Percentiles rank a stretch among this genome's conserved stretches.
phyloP scores from a whole-genome alignment of 1,140 invertebrate species.

The Metopolophium dirhodum region DNA sequence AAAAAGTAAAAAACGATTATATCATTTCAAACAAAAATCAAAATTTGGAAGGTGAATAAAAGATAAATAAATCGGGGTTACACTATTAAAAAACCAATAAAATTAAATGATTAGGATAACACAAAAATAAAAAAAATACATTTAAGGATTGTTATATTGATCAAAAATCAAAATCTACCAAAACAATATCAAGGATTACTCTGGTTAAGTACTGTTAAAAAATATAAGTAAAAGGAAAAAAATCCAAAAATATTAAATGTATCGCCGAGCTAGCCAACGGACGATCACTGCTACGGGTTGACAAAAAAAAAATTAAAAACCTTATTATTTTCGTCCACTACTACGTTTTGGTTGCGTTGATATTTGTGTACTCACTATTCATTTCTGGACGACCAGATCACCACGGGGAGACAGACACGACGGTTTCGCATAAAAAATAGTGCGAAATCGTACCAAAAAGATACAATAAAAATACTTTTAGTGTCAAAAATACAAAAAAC shows the following conservation, averaged over 20 bases:
- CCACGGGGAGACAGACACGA: slow-evolving; percentile 52
- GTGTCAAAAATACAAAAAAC: slow-evolving; percentile 57
- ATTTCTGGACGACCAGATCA: slow-evolving; percentile 56
- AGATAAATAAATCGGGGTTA: slow-evolving; percentile 31
- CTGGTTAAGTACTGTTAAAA: slow-evolving; percentile 43
- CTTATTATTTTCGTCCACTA: slow-evolving; percentile 51
- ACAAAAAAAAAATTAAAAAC: slow-evolving; percentile 41
- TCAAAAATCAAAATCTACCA: slow-evolving; percentile 60
- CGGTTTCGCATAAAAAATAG: slow-evolving; percentile 54
- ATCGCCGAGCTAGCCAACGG: slow-evolving; percentile 52
- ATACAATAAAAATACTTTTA: slow-evolving; percentile 57
- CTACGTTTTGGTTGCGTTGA: slow-evolving; percentile 51
- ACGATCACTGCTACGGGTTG: slow-evolving; percentile 51
- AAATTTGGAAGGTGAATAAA: slow-evolving; percentile 31
- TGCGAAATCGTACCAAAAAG: slow-evolving; percentile 57
- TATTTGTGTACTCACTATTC: slow-evolving; percentile 48
- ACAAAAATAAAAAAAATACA: slow-evolving; percentile 22
- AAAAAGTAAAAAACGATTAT: neutral
- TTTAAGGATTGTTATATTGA: neutral
- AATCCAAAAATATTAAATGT: slow-evolving; percentile 13
- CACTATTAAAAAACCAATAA: slow-evolving; percentile 34
- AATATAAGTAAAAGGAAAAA: slow-evolving; percentile 11
- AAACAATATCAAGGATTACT: slow-evolving; percentile 56
- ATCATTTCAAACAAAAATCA: slow-evolving; percentile 39
- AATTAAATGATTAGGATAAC: slow-evolving; percentile 36